phyloP scores from a whole-genome alignment of 1,140 invertebrate species.

The Lepeophtheirus salmonis region DNA sequence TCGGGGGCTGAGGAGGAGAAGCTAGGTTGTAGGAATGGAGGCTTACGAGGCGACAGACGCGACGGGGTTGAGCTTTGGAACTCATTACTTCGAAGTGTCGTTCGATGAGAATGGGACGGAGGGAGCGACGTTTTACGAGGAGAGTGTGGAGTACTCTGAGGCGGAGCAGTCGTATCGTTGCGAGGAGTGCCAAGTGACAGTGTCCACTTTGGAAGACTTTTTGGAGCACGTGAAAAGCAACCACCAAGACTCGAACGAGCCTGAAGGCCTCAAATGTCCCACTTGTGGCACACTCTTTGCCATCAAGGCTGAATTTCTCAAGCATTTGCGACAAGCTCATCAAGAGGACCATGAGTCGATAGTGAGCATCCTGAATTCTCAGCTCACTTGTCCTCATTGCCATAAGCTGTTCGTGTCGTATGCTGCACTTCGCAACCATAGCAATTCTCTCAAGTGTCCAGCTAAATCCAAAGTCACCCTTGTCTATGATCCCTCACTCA shows the following conservation, averaged over 20 bases:
- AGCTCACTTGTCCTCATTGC: neutral
- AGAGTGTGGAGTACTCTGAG: neutral
- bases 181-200: neutral
- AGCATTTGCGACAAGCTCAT: neutral
- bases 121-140: neutral
- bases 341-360: neutral
- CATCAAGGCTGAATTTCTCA: neutral
- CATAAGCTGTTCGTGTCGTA: neutral
- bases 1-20: neutral
- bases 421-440: neutral
- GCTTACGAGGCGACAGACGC: neutral
- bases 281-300: neutral
- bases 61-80: neutral
- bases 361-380: neutral
- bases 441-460: neutral
- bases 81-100: neutral
- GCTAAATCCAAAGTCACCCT: neutral
- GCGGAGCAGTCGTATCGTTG: neutral
- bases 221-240: neutral
- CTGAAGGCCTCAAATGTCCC: neutral
- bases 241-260: neutral
- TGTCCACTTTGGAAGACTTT: neutral
- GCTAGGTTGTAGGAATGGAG: too few species aligned
- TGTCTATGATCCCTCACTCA: neutral
- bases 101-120: neutral